Base-by-base conservation (phyloP, 2,888 invertebrate genomes). In the Hoplodrina ambigua region DNA sequence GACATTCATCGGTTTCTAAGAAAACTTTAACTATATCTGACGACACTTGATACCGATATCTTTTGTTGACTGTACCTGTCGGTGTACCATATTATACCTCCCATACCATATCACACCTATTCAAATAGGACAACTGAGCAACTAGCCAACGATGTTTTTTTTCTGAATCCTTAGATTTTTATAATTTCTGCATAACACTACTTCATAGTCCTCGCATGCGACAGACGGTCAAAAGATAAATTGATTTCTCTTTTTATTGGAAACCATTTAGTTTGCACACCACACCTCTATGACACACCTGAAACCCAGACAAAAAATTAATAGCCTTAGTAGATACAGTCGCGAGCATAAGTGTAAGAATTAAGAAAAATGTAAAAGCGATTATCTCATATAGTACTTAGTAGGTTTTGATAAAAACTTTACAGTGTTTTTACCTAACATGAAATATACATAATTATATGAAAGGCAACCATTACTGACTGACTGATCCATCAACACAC, bases 91-190 rank as follows among this genome's bases (percentile, higher is more conserved):
- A 13, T 41, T 41, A 63, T 55, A 61, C 44, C 11, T 46, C 64
- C 59, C 56, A 50, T 54, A 69, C n/a, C 25, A n/a, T 71, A 54
- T 41, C 17, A 25, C 25, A 46, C 30, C 41, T 37, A 53, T 52
- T 64, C 37, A 55, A 56, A 49, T 17, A 55, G 20, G 50, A 13
- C 17, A 25, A 52, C 25, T 62, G 50, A 37, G 19, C 17, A n/a
- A 33, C 33, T 69, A 53, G 13, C 10, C 11, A 25, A 25, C 2
- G 53, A 54, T 46, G 7, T 30, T 7, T 44, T 37, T 64, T 65
- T 49, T 67, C 7, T 41, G 37, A 30, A 41, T 49, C 8, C 20
- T 37, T 17, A 10, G n/a, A 54, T 37, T 68, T 68, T 41, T 50
- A 33, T 19, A 37, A 50, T 30, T 25, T 37, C 5, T 54, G 8